phyloP scores from a whole-genome alignment of 2,113 vertebrate genomes.

The Bombycilla garrulus region DNA sequence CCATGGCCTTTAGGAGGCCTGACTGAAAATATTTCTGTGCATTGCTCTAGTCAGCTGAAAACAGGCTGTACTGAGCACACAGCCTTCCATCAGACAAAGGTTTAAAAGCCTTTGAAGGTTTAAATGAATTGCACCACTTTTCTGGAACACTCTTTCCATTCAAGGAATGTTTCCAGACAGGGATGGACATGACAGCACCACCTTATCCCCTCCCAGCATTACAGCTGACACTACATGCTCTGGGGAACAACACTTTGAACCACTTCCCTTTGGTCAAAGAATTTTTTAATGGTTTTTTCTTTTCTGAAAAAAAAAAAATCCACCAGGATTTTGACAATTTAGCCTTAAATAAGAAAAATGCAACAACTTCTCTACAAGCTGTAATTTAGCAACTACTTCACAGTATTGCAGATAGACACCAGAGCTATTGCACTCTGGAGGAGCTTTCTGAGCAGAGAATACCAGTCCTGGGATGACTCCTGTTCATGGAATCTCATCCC shows the following conservation, averaged over 20 bases:
- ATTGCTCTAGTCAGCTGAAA: not conserved
- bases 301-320: not conserved
- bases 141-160: not conserved
- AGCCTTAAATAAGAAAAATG: not conserved
- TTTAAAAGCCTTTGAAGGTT: not conserved
- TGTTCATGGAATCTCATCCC: not conserved
- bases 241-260: not conserved
- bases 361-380: not conserved
- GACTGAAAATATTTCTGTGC: not conserved
- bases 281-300: not conserved
- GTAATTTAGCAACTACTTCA: not conserved
- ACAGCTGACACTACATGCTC: not conserved
- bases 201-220: not conserved
- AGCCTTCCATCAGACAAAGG: not conserved
- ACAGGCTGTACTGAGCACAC: not conserved
- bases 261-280: not conserved
- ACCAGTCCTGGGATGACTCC: not conserved
- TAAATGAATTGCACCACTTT: not conserved
- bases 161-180: not conserved
- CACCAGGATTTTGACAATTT: not conserved
- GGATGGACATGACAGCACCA: not conserved
- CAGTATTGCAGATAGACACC: not conserved
- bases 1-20: not conserved
- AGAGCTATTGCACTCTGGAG: not conserved
- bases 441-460: not conserved